Conservation (phyloP, 2,888 invertebrate species). For the Protophormia terraenovae region DNA sequence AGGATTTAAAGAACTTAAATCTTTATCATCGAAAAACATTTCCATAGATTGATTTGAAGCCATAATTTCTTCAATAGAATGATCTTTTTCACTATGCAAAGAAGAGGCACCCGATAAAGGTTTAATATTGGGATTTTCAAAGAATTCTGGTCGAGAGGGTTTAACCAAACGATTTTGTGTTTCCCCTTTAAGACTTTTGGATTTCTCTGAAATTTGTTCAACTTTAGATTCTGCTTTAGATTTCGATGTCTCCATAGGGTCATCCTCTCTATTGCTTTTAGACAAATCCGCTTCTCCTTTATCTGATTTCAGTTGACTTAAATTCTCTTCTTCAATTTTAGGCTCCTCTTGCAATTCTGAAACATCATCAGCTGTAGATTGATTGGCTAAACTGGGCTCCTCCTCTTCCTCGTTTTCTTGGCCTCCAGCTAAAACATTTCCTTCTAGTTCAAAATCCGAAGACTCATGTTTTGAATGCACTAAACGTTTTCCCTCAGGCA, state of each 20-base stretch:
- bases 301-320: conserved; percentile 3
- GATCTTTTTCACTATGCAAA: conserved; percentile 75
- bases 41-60: conserved; percentile 78
- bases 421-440: background rate
- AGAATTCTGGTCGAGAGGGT: conserved; percentile 47
- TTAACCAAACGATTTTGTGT: conserved; percentile 32
- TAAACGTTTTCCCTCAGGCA: conserved; percentile 70
- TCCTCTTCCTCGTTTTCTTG: conserved; percentile 34
- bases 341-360: conserved; percentile 79
- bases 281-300: background rate
- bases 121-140: conserved; percentile 63
- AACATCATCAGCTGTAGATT: conserved; percentile 80
- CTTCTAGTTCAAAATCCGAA: conserved; percentile 40
- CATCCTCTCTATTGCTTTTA: background rate
- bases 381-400: conserved; percentile 75
- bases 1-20: conserved; percentile 71
- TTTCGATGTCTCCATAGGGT: no score
- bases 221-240: background rate
- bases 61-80: conserved; percentile 79
- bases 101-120: conserved; percentile 64
- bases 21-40: conserved; percentile 75
- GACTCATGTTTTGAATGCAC: conserved; percentile 72
- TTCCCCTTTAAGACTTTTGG: background rate
- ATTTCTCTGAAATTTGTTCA: no score
- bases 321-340: conserved; percentile 50